Evolutionary conservation across 2,113 vertebrate species (phyloP).

Genomic region (Alouatta palliata): DNA sequence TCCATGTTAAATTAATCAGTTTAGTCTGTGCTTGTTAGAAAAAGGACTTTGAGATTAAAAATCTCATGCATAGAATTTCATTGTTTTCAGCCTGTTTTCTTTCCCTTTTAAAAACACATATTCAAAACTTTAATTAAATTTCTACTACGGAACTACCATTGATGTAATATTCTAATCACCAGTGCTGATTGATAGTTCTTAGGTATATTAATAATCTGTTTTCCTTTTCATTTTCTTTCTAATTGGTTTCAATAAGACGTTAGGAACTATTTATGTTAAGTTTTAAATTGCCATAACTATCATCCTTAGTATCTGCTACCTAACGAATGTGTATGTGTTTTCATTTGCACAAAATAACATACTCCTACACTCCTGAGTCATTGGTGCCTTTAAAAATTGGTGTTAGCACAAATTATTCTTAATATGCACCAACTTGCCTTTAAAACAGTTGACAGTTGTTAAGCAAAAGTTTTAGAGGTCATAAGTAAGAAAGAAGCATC

Average conservation of each 20-base stretch:
- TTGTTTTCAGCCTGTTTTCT: neutral
- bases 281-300: slow-evolving; percentile 54
- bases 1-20: slow-evolving; percentile 22
- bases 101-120: neutral
- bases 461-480: neutral
- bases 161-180: slow-evolving; percentile 1
- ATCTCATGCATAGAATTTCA: neutral
- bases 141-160: neutral
- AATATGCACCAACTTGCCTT: slow-evolving; percentile 45
- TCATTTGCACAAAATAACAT: slow-evolving; percentile 56
- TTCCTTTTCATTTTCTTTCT: slow-evolving; percentile 66
- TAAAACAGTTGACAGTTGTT: slow-evolving; percentile 46
- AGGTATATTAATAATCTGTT: slow-evolving; percentile 30
- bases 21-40: slow-evolving; percentile 18
- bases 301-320: slow-evolving; percentile 28
- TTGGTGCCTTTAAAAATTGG: slow-evolving; percentile 36
- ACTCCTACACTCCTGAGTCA: slow-evolving; percentile 56
- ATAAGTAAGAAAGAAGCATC: slow-evolving; percentile 31
- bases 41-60: neutral
- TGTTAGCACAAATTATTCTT: slow-evolving; percentile 45
- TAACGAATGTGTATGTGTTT: slow-evolving; percentile 26
- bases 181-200: slow-evolving; percentile 52
- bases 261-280: slow-evolving; percentile 67
- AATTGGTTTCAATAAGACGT: slow-evolving; percentile 59
- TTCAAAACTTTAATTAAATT: slow-evolving; percentile 30